These are phyloP conservation scores for Damaliscus lunatus DNA, from an alignment of 2,113 vertebrate genomes.

Conservation along the genomic window DNA sequence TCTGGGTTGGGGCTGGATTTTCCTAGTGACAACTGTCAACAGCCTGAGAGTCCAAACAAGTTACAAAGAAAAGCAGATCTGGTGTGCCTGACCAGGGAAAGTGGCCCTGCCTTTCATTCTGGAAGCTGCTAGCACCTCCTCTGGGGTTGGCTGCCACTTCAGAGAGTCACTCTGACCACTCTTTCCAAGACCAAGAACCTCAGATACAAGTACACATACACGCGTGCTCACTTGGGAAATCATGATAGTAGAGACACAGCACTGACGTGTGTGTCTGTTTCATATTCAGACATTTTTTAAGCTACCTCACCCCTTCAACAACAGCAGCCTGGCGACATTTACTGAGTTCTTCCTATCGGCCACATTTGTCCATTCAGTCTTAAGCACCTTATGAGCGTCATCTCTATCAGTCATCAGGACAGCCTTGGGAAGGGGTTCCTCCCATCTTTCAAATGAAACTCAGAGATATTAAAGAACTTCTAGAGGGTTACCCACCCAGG, in stretches of 20 bases:
- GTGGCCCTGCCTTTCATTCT: not conserved
- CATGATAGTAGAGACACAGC: not conserved
- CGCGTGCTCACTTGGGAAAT: not conserved
- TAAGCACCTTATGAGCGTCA: not conserved
- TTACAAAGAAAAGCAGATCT: not conserved
- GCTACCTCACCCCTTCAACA: not conserved
- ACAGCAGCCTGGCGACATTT: not conserved
- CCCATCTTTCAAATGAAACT: not conserved
- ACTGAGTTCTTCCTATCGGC: not conserved
- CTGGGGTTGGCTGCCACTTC: no score
- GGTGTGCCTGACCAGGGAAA: not conserved
- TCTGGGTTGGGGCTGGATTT: not conserved
- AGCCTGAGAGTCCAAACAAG: not conserved
- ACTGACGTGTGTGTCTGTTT: not conserved
- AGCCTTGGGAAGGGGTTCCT: not conserved
- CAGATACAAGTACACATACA: not conserved
- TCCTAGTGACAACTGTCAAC: not conserved
- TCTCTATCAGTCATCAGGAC: not conserved
- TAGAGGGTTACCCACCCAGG: not conserved
- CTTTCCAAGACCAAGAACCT: not conserved
- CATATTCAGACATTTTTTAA: not conserved
- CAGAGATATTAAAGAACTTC: not conserved
- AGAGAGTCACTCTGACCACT: not conserved
- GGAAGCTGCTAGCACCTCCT: not conserved
- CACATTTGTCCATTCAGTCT: not conserved